Evolutionary conservation across 2,113 vertebrate genomes (phyloP).

Genomic region (Syrmaticus mikado): DNA sequence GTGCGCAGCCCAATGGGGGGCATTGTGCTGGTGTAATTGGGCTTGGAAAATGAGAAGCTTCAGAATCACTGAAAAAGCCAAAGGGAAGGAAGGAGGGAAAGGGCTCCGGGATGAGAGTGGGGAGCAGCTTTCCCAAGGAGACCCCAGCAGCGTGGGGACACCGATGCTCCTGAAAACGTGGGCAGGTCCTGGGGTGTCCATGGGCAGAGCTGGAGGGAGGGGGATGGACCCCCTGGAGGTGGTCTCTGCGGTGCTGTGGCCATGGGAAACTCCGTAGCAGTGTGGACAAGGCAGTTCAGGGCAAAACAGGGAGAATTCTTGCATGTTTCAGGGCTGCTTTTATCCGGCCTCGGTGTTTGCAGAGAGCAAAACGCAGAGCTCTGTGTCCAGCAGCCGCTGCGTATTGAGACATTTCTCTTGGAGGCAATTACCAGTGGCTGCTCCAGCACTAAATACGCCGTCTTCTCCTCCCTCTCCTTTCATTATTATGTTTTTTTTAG

Average conservation of each 20-base stretch:
- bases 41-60: constrained; percentile 17
- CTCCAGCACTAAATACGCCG: background rate
- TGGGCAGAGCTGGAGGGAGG: background rate
- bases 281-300: background rate
- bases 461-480: background rate
- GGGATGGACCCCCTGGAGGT: no score
- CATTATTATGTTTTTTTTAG: background rate
- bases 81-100: background rate
- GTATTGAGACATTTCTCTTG: background rate
- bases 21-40: background rate
- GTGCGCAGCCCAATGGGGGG: background rate
- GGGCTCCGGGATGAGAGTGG: accelerated
- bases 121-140: background rate
- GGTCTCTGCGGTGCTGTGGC: accelerated
- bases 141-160: accelerated
- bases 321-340: background rate
- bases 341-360: background rate
- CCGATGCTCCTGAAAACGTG: background rate
- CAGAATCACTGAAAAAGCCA: background rate
- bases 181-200: background rate
- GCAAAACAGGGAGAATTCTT: background rate
- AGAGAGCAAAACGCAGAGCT: background rate
- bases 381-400: background rate
- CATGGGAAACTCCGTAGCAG: accelerated
- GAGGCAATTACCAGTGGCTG: background rate